Evolutionary conservation across 2,797 vertebrate species (phyloP).

Genomic region (Tapera naevia): DNA sequence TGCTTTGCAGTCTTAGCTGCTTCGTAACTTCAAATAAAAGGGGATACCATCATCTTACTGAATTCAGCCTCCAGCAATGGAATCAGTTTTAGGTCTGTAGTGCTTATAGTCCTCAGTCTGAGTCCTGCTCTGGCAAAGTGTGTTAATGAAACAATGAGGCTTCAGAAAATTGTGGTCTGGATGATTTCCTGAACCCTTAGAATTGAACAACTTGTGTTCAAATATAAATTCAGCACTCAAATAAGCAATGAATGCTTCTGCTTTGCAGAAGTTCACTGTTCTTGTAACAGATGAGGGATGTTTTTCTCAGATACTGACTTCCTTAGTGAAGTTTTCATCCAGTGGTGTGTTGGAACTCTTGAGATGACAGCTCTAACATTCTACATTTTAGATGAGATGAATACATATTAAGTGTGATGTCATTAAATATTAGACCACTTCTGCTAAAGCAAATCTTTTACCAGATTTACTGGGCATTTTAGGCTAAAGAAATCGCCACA

Average conservation of each 20-base stretch:
- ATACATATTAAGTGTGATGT: neutral
- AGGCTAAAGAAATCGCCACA: neutral
- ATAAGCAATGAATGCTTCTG: neutral
- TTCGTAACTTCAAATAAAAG: neutral
- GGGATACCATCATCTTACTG: neutral
- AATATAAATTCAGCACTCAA: neutral
- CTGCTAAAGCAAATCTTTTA: neutral
- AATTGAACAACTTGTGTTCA: neutral
- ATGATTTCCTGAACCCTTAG: neutral
- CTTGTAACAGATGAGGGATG: neutral
- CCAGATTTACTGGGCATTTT: neutral
- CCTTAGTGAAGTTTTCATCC: neutral
- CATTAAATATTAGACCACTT: neutral
- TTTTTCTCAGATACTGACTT: neutral
- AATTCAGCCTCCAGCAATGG: neutral
- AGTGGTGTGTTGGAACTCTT: neutral
- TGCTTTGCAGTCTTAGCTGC: neutral
- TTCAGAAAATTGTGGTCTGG: neutral
- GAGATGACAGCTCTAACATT: neutral
- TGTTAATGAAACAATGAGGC: neutral
- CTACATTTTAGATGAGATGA: neutral
- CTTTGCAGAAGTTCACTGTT: neutral
- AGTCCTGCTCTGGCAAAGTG: neutral
- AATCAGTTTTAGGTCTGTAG: neutral
- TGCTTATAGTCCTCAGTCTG: neutral